A percentile compares a stretch with the other conserved stretches of the same genome.
phyloP scores from a whole-genome alignment of 2,113 vertebrate genomes.

The Elaphurus davidianus region DNA sequence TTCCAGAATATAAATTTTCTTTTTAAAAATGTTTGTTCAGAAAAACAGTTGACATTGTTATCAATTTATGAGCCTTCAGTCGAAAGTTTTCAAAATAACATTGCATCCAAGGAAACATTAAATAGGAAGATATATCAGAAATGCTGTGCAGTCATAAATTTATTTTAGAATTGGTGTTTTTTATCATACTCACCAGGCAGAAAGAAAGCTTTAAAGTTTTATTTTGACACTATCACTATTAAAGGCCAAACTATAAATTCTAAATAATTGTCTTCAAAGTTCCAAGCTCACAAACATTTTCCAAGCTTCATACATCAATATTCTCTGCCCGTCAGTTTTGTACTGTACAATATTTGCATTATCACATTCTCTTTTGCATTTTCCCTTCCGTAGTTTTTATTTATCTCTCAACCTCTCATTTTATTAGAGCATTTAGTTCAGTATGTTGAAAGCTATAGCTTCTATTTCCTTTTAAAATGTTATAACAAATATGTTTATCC shows the following conservation, averaged over 20 bases:
- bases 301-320: neutral
- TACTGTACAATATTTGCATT: neutral
- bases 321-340: neutral
- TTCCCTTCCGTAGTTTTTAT: neutral
- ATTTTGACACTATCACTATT: constrained; percentile 46
- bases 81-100: constrained; percentile 48
- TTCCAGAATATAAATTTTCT: neutral
- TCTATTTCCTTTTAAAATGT: neutral
- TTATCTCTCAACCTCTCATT: neutral
- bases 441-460: neutral
- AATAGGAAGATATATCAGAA: constrained; percentile 35
- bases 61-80: constrained; percentile 20
- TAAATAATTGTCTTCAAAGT: constrained; percentile 52
- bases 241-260: constrained; percentile 34
- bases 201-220: constrained; percentile 40
- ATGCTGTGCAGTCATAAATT: constrained; percentile 30
- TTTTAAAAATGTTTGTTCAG: neutral
- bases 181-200: constrained; percentile 11
- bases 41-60: constrained; percentile 20
- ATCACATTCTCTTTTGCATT: neutral
- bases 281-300: constrained; percentile 41
- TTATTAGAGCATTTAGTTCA: neutral
- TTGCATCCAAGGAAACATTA: constrained; percentile 33
- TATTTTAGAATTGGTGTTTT: constrained; percentile 46
- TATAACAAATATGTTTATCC: neutral